Evolutionary conservation across 1,140 invertebrate genomes (phyloP).

Genomic region (Triops longicaudatus): DNA sequence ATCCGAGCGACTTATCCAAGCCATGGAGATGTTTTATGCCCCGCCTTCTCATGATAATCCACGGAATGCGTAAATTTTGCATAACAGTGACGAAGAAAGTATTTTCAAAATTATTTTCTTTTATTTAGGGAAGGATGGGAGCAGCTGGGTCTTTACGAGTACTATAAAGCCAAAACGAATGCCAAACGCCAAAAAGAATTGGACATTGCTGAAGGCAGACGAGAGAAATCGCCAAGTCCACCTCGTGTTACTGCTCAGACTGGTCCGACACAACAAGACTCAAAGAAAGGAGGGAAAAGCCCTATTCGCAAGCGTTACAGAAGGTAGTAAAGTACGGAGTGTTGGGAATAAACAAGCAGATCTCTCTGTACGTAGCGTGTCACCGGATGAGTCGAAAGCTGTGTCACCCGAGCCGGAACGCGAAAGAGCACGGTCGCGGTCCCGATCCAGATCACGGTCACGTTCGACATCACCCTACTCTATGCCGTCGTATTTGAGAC

Average conservation of each 20-base stretch:
- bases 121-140: slow-evolving; percentile 89
- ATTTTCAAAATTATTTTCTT: neutral
- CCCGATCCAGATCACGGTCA: slow-evolving; percentile 39
- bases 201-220: slow-evolving; percentile 57
- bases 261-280: neutral
- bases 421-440: slow-evolving; percentile 37
- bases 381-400: slow-evolving; percentile 13
- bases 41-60: slow-evolving; percentile 87
- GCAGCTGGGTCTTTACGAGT: slow-evolving; percentile 91
- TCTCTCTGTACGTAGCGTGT: slow-evolving; percentile 30
- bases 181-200: slow-evolving; percentile 84
- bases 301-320: slow-evolving; percentile 23
- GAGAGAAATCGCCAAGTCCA: slow-evolving; percentile 50
- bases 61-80: slow-evolving; percentile 63
- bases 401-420: slow-evolving; percentile 30
- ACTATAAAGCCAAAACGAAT: slow-evolving; percentile 89
- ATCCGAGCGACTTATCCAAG: slow-evolving; percentile 78
- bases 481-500: slow-evolving; percentile 36
- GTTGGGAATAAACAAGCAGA: slow-evolving; percentile 29
- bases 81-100: neutral
- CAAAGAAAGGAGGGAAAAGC: slow-evolving; percentile 30
- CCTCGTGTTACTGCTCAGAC: neutral
- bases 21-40: slow-evolving; percentile 91
- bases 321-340: slow-evolving; percentile 28
- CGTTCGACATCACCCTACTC: slow-evolving; percentile 35